Evolutionary conservation across 2,888 invertebrate species (phyloP), one percentile per base, ranked within the genome.

Genomic region (Drosophila paracracens): DNA sequence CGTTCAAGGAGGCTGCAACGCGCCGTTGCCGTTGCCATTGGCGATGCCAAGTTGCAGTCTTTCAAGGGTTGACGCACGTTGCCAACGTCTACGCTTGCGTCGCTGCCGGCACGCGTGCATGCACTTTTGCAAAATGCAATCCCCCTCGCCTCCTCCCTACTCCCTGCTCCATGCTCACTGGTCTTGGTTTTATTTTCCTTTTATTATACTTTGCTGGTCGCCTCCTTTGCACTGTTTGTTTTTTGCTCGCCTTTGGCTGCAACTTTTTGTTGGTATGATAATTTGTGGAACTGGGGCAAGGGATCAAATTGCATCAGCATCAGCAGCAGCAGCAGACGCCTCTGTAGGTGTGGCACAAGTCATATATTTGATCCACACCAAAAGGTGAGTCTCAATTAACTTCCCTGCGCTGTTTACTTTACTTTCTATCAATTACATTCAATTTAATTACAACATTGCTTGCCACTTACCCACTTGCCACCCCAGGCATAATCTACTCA

Each of bases 241-340:
- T 40, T 36, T 16, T 56, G 61, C 18, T 51, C 46, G 61, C 61
- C 60, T 60, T 63, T 51, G 61, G 56, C 35, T 57, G 33, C 52
- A 53, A 46, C 59, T 64, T 70, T 62, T 53, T 64, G 66, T 51
- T 63, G 79, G 82, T 84, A 76, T 87, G 74, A 87, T 84, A 87
- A 84, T 87, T 84, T 81, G 79, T 71, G 76, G 69, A 74, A 67
- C 77, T 69, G 72, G 72, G 56, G 50, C 52, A 67, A 67, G 67
- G 74, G 66, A 83, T 83, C 79, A 79, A 71, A 51, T 84, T 81
- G 86, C 86, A 76, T 25, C 25, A 36, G 31, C 46, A 27, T 36
- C 48, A 33, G 38, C n/a, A 16, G 25, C 16, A 27, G 27, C 27
- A 50, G 27, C 50, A 29, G 25, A 46, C 46, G 31, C 7, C n/a